Base-by-base conservation (phyloP, 2,888 invertebrate species). In the Meiosimyza decipiens region DNA sequence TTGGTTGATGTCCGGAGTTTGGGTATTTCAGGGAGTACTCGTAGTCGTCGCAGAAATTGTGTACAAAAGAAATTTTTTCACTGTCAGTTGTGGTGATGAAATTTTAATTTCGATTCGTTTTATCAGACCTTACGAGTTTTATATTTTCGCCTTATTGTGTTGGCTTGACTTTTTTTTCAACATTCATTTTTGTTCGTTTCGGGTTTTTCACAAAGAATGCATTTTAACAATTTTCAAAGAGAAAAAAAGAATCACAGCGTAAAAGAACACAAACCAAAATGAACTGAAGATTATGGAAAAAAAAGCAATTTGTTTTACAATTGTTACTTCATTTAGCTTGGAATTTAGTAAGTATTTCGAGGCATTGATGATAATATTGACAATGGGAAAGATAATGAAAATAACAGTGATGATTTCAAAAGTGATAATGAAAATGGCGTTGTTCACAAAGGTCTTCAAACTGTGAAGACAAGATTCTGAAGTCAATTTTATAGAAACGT, bases 31-130 rank as follows among this genome's bases (percentile, higher is more conserved):
- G 9, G 40, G 40, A 40, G 40, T 7, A 40, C 40, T 40, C 40
- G 9, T 40, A 40, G 40, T 40, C 40, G 40, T 9, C 9, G 40
- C 9, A 9, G 18, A 28, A 64, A 51, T 47, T 64, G 64, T 51
- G 50, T 51, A 51, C 64, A 64, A 64, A 64, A 51, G 64, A 50
- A 64, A 52, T 64, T 64, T 33, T 50, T 64, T 51, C 64, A 12
- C 18, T 51, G 64, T 64, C 64, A 64, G 64, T 64, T 64, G 74
- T 77, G 71, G 74, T 75, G 76, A 73, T 76, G 75, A 78, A 77
- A 78, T 77, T 77, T 78, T 78, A 78, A 77, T 77, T 78, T 77
- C 73, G 69, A 74, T 75, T 76, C 74, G 72, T 76, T 69, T 78
- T 70, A 69, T 70, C 67, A 72, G 74, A 6, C 64, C 22, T 47